Base-by-base conservation (phyloP, 2,797 vertebrate species). In the Halcyon badia region DNA sequence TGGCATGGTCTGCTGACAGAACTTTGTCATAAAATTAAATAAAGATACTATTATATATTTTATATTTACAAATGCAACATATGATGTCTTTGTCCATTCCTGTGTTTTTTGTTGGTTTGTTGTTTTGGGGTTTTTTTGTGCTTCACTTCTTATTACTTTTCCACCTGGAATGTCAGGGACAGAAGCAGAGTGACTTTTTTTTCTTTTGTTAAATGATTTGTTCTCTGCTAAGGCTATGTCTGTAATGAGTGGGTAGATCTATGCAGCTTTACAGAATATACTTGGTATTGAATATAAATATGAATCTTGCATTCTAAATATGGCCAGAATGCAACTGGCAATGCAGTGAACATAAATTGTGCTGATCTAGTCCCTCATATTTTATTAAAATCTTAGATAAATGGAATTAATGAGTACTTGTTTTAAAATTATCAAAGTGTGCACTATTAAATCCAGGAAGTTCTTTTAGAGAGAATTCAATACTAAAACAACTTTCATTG, bases 381-480 rank as follows among this genome's bases (percentile, higher is more conserved):
- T 92, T 96, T 95, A 96, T 89, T 95, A 60, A 94, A 70, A 33
- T 54, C 31, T 72, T 76, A 84, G 51, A 62, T 77, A 92, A 93
- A 95, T 77, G 56, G 48, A 58, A 39, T 75, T 89, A 69, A 81
- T 78, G 49, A 83, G 69, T 44, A 42, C 83, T 95, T 78, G 71
- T 46, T 83, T 88, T 93, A 77, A 78, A 94, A 90, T 62, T 72
- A 82, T 76, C 54, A 31, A 85, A 89, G 31, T 70, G n/a, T 90
- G 54, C 48, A 22, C 39, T 87, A 28, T 90, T 94, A 89, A 87
- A 93, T 39, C 10, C 42, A 87, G 70, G 57, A 90, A 83, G 69
- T 48, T 90, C 39, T 88, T 57, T 70, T 76, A 91, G 39, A 64
- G 42, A 76, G 17, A 81, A 68, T 48, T 87, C 76, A 88, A 52